Evolutionary conservation across 2,113 vertebrate species (phyloP).

Genomic region (Hemiprocne comata): DNA sequence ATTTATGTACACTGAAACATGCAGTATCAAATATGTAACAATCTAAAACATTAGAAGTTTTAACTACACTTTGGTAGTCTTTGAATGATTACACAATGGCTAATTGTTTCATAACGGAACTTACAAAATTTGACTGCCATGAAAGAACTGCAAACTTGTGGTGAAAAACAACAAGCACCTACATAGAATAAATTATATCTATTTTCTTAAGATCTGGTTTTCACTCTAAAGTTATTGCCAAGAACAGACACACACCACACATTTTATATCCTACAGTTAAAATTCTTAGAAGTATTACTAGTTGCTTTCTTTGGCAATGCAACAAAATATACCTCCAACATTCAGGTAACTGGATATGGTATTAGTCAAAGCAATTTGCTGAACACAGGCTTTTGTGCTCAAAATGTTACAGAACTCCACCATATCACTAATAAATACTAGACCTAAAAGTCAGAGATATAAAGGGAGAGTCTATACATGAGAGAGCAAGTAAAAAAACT

Average conservation of each 20-base stretch:
- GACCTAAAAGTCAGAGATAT: background rate
- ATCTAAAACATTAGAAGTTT: background rate
- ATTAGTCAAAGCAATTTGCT: conserved; percentile 72
- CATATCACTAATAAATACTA: conserved; percentile 44
- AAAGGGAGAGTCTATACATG: background rate
- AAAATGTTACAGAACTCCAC: conserved; percentile 49
- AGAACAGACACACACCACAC: conserved; percentile 15
- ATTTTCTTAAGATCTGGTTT: conserved; percentile 69
- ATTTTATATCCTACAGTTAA: conserved; percentile 69
- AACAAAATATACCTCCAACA: conserved; percentile 69
- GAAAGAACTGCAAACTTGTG: background rate
- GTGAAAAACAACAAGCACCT: conserved; percentile 4
- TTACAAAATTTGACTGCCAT: background rate
- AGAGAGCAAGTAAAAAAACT: background rate
- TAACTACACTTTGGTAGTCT: background rate
- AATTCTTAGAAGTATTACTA: conserved; percentile 70
- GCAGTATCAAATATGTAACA: background rate
- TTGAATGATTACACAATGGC: background rate
- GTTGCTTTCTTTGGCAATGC: conserved; percentile 78
- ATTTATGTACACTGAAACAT: background rate
- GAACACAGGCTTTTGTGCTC: conserved; percentile 68
- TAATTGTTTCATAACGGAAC: background rate
- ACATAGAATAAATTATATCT: background rate
- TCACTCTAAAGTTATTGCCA: conserved; percentile 41
- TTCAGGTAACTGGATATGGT: conserved; percentile 78